Evolutionary conservation across 2,797 vertebrate species (phyloP), one percentile per base, ranked within the genome.

Genomic region (Micropoecilia bifurca): DNA sequence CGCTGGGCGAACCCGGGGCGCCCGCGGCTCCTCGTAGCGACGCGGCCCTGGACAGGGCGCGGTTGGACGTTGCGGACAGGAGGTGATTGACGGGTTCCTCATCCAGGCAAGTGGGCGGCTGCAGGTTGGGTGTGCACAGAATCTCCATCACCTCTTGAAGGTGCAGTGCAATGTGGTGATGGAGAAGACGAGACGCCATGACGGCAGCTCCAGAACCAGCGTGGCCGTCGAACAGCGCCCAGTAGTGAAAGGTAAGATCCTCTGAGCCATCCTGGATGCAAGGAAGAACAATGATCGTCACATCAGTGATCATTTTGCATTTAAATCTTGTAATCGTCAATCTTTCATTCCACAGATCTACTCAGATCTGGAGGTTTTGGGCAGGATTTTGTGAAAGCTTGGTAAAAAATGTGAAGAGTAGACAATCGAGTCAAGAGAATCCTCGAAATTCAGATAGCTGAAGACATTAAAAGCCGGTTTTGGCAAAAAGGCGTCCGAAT

Each of bases 221-320:
- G 0, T 99, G 98, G 9, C 98, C 99, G 16, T 99, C 99, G 6
- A 99, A 99, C 80, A 99, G 81, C 0, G 96, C 98, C 98, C 98
- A 99, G 93, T 99, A 99, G 90, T 97, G 96, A 85, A 99, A 96
- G 74, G 94, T 93, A 46, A 99, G 91, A 18, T 97, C 97, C 3
- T 98, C 98, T 0, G 93, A 88, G 20, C 96, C 95, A 87, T 98
- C 92, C 84, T 91, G 91, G 84, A 83, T 16, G 74, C 28, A 77
- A 63, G 57, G 0, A 46, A 77, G 53, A 74, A 13, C 25, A 61
- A n/a, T 73, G 13, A 53, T 2, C 18, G 9, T 22, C 25, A 66
- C 25, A 14, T 45, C 22, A 28, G 41, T 14, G 41, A 7, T 28
- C 7, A 71, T 28, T 45, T 14, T 28, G 25, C 25, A 71, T 45